phyloP scores from a whole-genome alignment of 1,140 invertebrate genomes.

The Panagrolaimus sp. region DNA sequence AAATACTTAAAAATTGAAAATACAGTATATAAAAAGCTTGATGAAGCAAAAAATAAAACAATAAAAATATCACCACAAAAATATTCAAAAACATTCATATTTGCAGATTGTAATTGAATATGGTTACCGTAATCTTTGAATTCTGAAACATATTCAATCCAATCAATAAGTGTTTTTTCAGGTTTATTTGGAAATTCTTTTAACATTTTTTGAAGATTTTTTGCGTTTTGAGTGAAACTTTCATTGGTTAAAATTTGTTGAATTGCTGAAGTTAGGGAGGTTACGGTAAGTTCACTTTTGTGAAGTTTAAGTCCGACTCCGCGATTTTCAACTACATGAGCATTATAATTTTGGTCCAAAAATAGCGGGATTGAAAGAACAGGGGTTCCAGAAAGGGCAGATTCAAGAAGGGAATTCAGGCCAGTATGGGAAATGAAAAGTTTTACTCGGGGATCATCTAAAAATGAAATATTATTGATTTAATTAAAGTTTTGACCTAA shows the following conservation, averaged over 20 bases:
- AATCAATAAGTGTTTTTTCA: background rate
- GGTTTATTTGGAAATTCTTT: background rate
- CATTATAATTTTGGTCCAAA: slow-evolving; percentile 39
- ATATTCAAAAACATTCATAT: slow-evolving; percentile 9
- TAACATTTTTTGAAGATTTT: slow-evolving; percentile 7
- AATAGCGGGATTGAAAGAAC: slow-evolving; percentile 30
- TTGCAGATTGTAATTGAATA: background rate
- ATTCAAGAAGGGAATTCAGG: slow-evolving; percentile 42
- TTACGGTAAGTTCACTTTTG: slow-evolving; percentile 17
- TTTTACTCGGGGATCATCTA: slow-evolving; percentile 39
- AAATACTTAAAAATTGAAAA: background rate
- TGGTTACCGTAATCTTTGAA: background rate
- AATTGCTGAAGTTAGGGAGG: background rate
- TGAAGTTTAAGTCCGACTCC: slow-evolving; percentile 27
- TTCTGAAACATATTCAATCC: background rate
- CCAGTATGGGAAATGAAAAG: slow-evolving; percentile 51
- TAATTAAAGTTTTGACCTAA: background rate
- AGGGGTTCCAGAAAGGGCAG: slow-evolving; percentile 42
- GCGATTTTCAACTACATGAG: slow-evolving; percentile 26
- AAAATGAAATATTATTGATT: too few species aligned
- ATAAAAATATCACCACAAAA: slow-evolving; percentile 5
- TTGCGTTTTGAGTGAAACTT: slow-evolving; percentile 14
- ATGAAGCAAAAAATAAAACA: background rate
- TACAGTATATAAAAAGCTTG: background rate
- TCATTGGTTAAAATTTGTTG: slow-evolving; percentile 27